These are phyloP conservation scores for Ranitomeya variabilis DNA, from an alignment of 2,113 vertebrate genomes.

Conservation along the genomic window DNA sequence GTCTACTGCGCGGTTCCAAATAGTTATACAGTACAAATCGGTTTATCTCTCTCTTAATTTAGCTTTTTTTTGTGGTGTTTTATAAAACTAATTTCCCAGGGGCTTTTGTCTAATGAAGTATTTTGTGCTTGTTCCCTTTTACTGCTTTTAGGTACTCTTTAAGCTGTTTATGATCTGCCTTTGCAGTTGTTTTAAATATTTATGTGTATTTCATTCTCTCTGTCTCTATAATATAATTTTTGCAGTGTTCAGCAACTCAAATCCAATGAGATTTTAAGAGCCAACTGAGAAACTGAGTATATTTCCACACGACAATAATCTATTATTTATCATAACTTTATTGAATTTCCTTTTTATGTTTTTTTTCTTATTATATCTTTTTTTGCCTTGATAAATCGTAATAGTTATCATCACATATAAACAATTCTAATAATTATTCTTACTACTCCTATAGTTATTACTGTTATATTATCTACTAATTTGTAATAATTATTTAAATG, in stretches of 20 bases:
- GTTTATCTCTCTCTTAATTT: conserved; percentile 50
- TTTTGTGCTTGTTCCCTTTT: conserved; percentile 47
- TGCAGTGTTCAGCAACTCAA: conserved; percentile 34
- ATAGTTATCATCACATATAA: not conserved
- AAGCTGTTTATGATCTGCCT: conserved; percentile 13
- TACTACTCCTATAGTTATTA: not conserved
- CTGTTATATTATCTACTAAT: too few relatives aligned
- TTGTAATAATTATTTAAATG: not conserved
- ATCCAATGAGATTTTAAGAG: conserved; percentile 13
- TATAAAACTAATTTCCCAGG: conserved; percentile 50
- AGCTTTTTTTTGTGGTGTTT: conserved; percentile 45
- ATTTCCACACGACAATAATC: conserved; percentile 20
- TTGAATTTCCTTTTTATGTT: conserved; percentile 40
- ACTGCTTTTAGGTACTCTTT: conserved; percentile 46
- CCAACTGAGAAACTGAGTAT: not conserved
- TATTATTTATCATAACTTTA: conserved; percentile 57
- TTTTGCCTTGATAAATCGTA: not conserved
- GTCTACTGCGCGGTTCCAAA: conserved; percentile 40
- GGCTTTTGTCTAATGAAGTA: conserved; percentile 48
- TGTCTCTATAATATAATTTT: conserved; percentile 51
- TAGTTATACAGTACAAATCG: conserved; percentile 31
- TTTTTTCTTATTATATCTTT: conserved; percentile 10
- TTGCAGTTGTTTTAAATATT: conserved; percentile 35
- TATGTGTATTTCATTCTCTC: not conserved
- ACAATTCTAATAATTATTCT: not conserved